Percentiles rank a stretch among this genome's conserved stretches.
phyloP scores from a whole-genome alignment of 2,797 vertebrate species.

The Pachyuromys duprasi region DNA sequence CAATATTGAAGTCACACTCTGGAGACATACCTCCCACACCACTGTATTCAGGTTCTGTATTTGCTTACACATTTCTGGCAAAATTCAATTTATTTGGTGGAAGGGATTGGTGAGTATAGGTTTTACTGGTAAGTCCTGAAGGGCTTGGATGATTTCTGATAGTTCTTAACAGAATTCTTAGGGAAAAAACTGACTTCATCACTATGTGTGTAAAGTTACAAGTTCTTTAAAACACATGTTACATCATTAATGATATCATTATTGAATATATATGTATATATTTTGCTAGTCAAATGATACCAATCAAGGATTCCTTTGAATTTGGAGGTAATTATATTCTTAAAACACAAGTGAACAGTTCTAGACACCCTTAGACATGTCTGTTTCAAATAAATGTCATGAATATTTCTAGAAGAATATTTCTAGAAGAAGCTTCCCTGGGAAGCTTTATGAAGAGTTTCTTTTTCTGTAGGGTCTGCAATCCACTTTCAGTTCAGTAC shows the following conservation, averaged over 20 bases:
- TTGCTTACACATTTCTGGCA: slow-evolving; percentile 59
- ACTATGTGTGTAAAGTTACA: slow-evolving; percentile 34
- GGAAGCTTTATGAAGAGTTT: slow-evolving; percentile 55
- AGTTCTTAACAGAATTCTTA: slow-evolving; percentile 51
- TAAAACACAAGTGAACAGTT: slow-evolving; percentile 39
- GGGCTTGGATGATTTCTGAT: slow-evolving; percentile 44
- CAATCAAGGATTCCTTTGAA: slow-evolving; percentile 45
- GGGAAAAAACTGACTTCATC: neutral
- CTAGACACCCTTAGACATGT: slow-evolving; percentile 27
- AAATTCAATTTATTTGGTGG: slow-evolving; percentile 56
- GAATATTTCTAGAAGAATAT: slow-evolving; percentile 49
- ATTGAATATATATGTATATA: neutral
- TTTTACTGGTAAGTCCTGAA: slow-evolving; percentile 51
- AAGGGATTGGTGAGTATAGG: neutral
- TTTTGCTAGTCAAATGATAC: neutral
- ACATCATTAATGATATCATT: slow-evolving; percentile 12
- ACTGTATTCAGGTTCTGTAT: slow-evolving; percentile 55
- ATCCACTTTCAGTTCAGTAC: slow-evolving; percentile 63
- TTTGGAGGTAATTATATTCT: slow-evolving; percentile 54
- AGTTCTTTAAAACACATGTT: slow-evolving; percentile 43
- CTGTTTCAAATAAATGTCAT: slow-evolving; percentile 63
- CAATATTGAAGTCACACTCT: slow-evolving; percentile 18
- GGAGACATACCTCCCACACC: slow-evolving; percentile 26
- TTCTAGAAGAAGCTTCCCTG: slow-evolving; percentile 58
- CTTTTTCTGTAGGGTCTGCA: neutral